These are phyloP conservation scores for Oxyura jamaicensis DNA, from an alignment of 2,113 vertebrate species.

Conservation along the genomic window DNA sequence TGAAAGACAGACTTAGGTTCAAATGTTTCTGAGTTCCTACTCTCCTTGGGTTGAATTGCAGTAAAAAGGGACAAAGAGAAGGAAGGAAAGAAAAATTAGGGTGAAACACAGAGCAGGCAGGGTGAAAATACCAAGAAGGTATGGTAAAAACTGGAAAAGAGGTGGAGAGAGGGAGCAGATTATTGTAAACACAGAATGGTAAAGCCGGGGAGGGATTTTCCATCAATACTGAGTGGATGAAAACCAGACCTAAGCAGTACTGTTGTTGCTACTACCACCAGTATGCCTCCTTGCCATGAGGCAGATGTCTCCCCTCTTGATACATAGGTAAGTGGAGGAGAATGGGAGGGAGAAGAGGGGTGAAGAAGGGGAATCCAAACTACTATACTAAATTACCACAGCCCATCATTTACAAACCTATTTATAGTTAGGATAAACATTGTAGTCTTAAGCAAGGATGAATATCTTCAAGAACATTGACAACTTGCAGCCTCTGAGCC, in stretches of 20 bases:
- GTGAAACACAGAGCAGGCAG: neutral
- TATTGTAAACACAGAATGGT: neutral
- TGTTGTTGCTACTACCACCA: neutral
- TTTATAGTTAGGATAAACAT: neutral
- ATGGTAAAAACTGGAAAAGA: neutral
- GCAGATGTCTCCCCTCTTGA: neutral
- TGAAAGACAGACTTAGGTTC: neutral
- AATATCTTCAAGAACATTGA: neutral
- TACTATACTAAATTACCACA: no score
- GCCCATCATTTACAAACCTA: neutral
- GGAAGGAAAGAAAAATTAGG: neutral
- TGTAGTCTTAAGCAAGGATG: neutral
- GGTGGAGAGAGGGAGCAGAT: neutral
- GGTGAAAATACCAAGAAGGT: neutral
- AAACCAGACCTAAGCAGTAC: neutral
- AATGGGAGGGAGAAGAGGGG: neutral
- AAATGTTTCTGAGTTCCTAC: neutral
- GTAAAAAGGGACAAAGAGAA: neutral
- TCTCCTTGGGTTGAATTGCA: neutral
- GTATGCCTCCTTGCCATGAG: neutral
- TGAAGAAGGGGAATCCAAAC: neutral
- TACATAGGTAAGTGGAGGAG: neutral
- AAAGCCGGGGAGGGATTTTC: neutral
- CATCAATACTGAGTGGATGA: neutral
- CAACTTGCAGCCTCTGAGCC: neutral